Percentiles rank a stretch among this genome's conserved stretches.
These are phyloP conservation scores for Silurus lanzhouensis DNA, from an alignment of 2,797 vertebrate species.

Conservation along the genomic window DNA sequence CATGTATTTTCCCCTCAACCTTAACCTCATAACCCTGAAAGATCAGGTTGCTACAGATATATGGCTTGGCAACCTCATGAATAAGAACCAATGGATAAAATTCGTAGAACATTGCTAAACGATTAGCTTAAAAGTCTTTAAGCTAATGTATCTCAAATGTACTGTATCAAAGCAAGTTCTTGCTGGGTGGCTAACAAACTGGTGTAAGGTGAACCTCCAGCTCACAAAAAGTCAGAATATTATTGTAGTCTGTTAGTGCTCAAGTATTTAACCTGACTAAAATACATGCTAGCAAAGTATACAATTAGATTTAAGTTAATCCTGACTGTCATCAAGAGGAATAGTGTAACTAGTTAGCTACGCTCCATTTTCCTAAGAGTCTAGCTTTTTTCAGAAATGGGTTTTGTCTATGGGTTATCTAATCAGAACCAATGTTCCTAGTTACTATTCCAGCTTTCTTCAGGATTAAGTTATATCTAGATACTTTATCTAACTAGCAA, in stretches of 20 bases:
- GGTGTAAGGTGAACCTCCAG: not conserved
- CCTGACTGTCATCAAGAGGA: not conserved
- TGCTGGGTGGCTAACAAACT: not conserved
- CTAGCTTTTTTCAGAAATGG: not conserved
- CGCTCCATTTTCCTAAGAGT: not conserved
- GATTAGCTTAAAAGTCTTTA: not conserved
- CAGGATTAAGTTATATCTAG: not conserved
- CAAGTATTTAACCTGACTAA: not conserved
- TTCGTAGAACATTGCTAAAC: not conserved
- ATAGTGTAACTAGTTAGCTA: not conserved
- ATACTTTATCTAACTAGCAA: not conserved
- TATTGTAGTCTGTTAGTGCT: not conserved
- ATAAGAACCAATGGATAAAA: not conserved
- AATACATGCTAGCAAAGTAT: not conserved
- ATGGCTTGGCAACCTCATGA: not conserved
- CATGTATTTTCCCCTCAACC: not conserved
- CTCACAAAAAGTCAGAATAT: not conserved
- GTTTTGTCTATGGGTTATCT: no score
- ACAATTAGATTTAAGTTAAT: not conserved
- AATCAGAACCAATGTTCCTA: not conserved
- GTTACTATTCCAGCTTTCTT: not conserved
- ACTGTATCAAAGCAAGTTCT: not conserved
- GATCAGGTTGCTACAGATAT: not conserved
- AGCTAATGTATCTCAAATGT: not conserved
- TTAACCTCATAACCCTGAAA: not conserved